These are phyloP conservation scores for Anhinga anhinga DNA, from an alignment of 2,113 vertebrate genomes.

Conservation along the genomic window DNA sequence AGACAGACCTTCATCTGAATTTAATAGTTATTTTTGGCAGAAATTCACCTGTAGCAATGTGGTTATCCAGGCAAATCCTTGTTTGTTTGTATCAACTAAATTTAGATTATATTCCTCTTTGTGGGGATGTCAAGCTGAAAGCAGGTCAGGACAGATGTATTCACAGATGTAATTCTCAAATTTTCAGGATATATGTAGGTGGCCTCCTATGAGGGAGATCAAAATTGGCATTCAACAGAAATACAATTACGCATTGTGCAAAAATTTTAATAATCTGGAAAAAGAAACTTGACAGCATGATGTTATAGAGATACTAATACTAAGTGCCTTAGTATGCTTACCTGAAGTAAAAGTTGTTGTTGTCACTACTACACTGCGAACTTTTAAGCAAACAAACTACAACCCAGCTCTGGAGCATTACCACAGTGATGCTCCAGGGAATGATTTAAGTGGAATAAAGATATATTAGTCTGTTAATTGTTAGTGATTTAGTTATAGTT, in stretches of 20 bases:
- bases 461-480: background rate
- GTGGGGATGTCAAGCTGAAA: background rate
- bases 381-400: background rate
- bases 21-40: background rate
- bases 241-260: background rate
- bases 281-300: background rate
- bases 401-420: background rate
- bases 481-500: background rate
- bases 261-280: background rate
- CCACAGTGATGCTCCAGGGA: background rate
- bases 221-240: background rate
- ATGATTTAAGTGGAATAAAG: conserved; percentile 8
- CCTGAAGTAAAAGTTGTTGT: background rate
- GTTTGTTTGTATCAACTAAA: background rate
- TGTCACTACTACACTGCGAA: background rate
- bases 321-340: background rate
- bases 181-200: background rate
- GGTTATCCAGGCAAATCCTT: background rate
- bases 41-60: background rate
- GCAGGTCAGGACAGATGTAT: background rate
- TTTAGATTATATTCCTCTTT: background rate
- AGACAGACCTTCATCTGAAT: background rate
- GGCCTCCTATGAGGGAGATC: background rate
- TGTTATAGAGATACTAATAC: background rate
- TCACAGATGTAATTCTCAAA: background rate